Base-by-base conservation (phyloP, 2,888 invertebrate genomes). In the Zygaena filipendulae region DNA sequence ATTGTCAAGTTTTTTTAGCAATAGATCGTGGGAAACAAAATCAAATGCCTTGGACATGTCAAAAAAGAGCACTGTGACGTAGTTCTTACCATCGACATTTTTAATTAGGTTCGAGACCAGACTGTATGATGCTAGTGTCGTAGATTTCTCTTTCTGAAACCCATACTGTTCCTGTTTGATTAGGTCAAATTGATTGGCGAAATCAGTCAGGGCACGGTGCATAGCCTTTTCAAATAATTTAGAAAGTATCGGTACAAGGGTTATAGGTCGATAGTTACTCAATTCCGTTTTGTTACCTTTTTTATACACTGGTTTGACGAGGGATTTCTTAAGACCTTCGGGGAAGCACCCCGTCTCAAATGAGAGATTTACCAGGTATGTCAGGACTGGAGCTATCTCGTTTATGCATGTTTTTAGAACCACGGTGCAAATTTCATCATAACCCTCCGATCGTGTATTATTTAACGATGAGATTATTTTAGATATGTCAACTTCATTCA, bases 341-440 rank as follows among this genome's bases (percentile, higher is more conserved):
- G 25, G 25, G 9, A 25, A 25, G n/a, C n/a, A n/a, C n/a, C n/a
- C 25, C 11, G 22, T 22, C 11, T 22, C 19, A 3, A 33, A 13
- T 3, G 29, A 33, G 1, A 25, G 18, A 9, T 33, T 34, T 9
- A 34, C 21, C 7, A 34, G 11, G 20, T 13, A 22, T 6, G 27
- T 19, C 3, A 30, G 11, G 3, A 30, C 27, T 8, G n/a, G 9
- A 5, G 13, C 11, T 1, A 34, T 22, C 30, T 34, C 21, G 4
- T 21, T 16, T 7, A 12, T 27, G 20, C 33, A 30, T 3, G 13
- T 21, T 27, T 34, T 34, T 8, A 34, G 22, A 7, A 34, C 25
- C 11, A 27, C 30, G 3, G 33, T 34, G 11, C 11, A 18, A 11
- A 34, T 25, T 7, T 25, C 21, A 25, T 34, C 33, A 14, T 30